Base-by-base conservation (phyloP, 2,113 vertebrate species). In the Odocoileus hemionus region DNA sequence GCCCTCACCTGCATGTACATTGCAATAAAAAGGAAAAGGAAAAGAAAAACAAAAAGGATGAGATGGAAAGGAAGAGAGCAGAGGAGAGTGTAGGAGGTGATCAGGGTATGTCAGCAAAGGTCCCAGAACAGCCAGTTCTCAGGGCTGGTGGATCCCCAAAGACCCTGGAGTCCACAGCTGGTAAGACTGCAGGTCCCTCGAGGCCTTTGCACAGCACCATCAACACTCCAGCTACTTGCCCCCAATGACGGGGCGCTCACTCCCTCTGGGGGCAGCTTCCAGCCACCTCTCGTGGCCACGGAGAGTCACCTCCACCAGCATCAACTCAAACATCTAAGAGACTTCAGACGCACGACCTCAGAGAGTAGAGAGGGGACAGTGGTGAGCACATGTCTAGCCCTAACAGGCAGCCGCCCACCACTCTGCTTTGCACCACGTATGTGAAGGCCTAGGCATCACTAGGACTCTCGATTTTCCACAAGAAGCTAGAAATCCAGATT, bases 1-100 rank as follows among this genome's bases (percentile, higher is more conserved):
- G 16, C 12, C 1, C 21, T 3, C 0, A 28, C 64, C 47, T 26
- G 39, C 19, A 19, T 0, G 2, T 8, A n/a, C 8, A 57, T 2
- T 21, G 23, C 61, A 57, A 64, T 26, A 58, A 15, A 57, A 55
- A 87, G 39, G 30, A 7, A 76, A 82, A 64, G 36, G 54, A 60
- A 28, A 60, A 64, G 15, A 82, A n/a, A 79, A 80, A 28, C 36
- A 39, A 16, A 23, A n/a, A 8, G 15, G 79, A 15, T 11, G 43
- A 54, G 52, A 8, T 7, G 23, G 82, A 89, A 92, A 54, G 52
- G 58, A 43, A 54, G 30, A n/a, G 28, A 55, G 21, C 7, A 60
- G 13, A 10, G 11, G 19, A n/a, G 17, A 26, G 33, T 21, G 50
- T 21, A 3, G 39, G 12, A 26, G 52, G 52, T 13, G 15, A 54